Base-by-base conservation (phyloP, 2,888 invertebrate species). In the Lymantria monacha region DNA sequence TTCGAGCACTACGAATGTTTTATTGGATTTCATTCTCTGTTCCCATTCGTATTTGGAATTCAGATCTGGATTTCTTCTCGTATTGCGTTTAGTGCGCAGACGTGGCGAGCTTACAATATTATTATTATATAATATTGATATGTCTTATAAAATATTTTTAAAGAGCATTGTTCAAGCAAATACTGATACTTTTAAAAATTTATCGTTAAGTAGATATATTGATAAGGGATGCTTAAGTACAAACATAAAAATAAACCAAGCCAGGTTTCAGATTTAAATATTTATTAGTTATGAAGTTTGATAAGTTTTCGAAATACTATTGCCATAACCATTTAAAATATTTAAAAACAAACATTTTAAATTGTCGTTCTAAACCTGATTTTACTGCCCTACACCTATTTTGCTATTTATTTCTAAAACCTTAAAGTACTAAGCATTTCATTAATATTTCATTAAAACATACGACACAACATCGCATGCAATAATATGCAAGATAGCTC, bases 1-100 rank as follows among this genome's bases (percentile, higher is more conserved):
- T 82, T 80, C 68, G 72, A 70, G 74, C 72, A 77, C 70, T 84
- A 76, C 83, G 83, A 90, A 90, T 89, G 85, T 88, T 89, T 87
- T 90, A 90, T 91, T 89, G 90, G 88, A 85, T 82, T 88, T 66
- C 79, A 79, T 79, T 82, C 86, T 84, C 72, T 62, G 75, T 86
- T 86, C 81, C 80, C 69, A 89, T 90, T 89, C 88, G 89, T 76
- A 89, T 87, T 88, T 80, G 65, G 67, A 63, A 79, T 84, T 77
- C 74, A 76, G 80, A 79, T 85, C 9, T 81, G 76, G 81, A 84
- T 87, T 88, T 85, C 87, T 67, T 78, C 80, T 63, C 63, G 67
- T 58, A 72, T 60, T 60, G 67, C 61, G 59, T 72, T 69, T 61
- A 81, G 66, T 85, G 88, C 89, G 88, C 88, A 88, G 85, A 49